Evolutionary conservation across 2,888 invertebrate species (phyloP), one percentile per base, ranked within the genome.

Genomic region (Synergus umbraculus): DNA sequence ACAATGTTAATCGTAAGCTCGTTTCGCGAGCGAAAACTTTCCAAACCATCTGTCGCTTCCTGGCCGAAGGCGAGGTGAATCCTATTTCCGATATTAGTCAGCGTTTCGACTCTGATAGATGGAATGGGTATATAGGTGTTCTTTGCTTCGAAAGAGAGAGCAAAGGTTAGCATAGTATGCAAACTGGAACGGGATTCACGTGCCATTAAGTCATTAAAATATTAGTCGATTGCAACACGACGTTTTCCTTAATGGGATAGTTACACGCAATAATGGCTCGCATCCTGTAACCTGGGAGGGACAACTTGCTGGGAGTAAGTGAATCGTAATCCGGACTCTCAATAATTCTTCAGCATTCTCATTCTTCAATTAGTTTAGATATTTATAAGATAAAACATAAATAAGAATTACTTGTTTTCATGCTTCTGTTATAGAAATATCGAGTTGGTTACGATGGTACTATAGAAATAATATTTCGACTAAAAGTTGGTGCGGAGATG

Each of bases 191-290:
- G 81, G 79, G 82, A 85, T 84, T 85, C 83, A 84, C 84, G 82
- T 81, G 84, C 80, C 79, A 79, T 82, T 80, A 78, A 79, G 82
- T 83, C 83, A 79, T 85, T 84, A 85, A 85, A 85, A 85, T 81
- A 85, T 85, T 81, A 79, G 69, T 76, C 81, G 82, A 81, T 82
- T 83, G 80, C 83, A 66, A 44, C 60, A 83, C 77, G 76, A 82
- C 81, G 79, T 79, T 85, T 83, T 82, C 76, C 76, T 81, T 85
- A 86, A 87, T 86, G 85, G 87, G 84, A 85, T 85, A 83, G 84
- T 83, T 84, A 83, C 85, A 86, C 85, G 87, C 84, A 81, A 86
- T 86, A 86, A 86, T 85, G 81, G 80, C 82, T 84, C 81, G 81
- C 84, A 87, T 86, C 85, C 85, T 81, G 81, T 76, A 76, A 67